Evolutionary conservation across 2,888 invertebrate species (phyloP).

Genomic region (Mesorhabditis sp.): DNA sequence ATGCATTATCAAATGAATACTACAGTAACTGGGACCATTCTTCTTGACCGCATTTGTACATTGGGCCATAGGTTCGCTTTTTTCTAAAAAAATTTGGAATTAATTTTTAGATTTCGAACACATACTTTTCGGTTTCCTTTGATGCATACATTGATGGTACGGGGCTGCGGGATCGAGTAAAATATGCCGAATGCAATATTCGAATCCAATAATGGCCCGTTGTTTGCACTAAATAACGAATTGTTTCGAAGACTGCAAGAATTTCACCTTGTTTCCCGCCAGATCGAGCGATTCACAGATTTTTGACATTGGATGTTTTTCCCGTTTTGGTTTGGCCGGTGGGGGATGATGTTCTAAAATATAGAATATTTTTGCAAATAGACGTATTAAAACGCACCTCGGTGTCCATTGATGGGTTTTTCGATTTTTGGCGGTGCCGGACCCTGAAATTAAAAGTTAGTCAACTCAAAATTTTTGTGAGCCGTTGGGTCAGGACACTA

Average conservation of each 20-base stretch:
- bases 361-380: too few relatives aligned
- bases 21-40: conserved; percentile 30
- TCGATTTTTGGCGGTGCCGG: too few relatives aligned
- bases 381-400: too few relatives aligned
- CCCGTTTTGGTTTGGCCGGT: not conserved
- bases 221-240: conserved; percentile 61
- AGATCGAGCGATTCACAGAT: not conserved
- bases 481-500: too few relatives aligned
- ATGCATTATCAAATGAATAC: conserved; percentile 46
- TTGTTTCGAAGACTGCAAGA: not conserved
- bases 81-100: conserved; percentile 10
- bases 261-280: not conserved
- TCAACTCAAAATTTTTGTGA: too few relatives aligned
- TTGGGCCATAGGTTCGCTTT: conserved; percentile 14
- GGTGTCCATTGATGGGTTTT: too few relatives aligned
- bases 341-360: too few relatives aligned
- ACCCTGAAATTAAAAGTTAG: too few relatives aligned
- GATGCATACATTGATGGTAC: conserved; percentile 75
- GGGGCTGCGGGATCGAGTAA: conserved; percentile 78
- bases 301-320: conserved; percentile 3
- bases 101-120: not conserved
- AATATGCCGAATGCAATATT: conserved; percentile 78
- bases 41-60: conserved; percentile 45
- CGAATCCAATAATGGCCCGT: conserved; percentile 69
- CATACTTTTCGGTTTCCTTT: conserved; percentile 59